Percentiles rank a stretch among this genome's conserved stretches.
phyloP scores from a whole-genome alignment of 2,888 invertebrate species.

The Drymonia ruficornis region DNA sequence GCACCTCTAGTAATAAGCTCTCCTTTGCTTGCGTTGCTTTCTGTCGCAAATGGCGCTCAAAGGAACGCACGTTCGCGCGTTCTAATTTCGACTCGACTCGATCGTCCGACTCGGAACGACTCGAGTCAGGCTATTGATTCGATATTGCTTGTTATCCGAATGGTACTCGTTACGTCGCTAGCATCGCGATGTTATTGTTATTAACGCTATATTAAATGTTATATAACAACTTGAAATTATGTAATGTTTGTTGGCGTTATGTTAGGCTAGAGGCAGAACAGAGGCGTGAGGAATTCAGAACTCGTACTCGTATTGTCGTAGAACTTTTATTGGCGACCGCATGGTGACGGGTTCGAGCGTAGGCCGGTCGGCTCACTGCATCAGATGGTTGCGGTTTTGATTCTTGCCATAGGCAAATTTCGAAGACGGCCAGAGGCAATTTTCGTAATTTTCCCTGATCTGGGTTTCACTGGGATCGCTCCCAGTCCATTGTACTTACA shows the following conservation, averaged over 20 bases:
- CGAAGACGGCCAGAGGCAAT: too few species aligned
- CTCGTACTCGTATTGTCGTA: too few species aligned
- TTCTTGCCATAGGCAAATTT: too few species aligned
- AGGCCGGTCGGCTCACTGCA: too few species aligned
- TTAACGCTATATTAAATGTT: constrained; percentile 11
- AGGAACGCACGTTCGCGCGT: constrained; percentile 73
- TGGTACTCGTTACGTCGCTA: constrained; percentile 14
- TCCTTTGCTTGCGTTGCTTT: constrained; percentile 68
- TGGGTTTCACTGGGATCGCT: too few species aligned
- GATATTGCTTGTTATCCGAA: constrained; percentile 41
- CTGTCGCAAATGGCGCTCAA: constrained; percentile 66
- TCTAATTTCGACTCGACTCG: constrained; percentile 73
- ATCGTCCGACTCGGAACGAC: constrained; percentile 46
- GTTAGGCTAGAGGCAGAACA: neutral
- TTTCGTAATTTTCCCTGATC: too few species aligned
- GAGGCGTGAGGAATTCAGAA: too few species aligned
- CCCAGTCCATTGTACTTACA: too few species aligned
- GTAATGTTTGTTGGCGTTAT: constrained; percentile 5
- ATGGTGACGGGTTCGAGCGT: too few species aligned
- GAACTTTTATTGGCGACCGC: too few species aligned
- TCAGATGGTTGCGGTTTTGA: too few species aligned
- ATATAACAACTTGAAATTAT: neutral
- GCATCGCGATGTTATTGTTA: constrained; percentile 22
- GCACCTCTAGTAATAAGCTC: constrained; percentile 47
- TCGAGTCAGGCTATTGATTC: constrained; percentile 44